Conservation (phyloP, 2,113 vertebrate genomes). For the Grus americana region DNA sequence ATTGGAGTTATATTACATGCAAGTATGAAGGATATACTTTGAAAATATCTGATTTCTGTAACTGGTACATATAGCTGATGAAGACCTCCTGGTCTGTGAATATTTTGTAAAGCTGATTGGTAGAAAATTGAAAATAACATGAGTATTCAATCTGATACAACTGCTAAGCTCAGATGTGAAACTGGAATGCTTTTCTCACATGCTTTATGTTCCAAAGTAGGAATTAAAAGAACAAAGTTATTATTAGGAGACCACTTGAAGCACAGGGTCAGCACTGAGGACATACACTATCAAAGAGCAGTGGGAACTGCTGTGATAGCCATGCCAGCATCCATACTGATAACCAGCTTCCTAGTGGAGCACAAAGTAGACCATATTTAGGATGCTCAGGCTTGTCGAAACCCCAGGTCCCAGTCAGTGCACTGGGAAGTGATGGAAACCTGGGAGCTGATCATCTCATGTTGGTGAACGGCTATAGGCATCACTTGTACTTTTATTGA, state of each 20-base stretch:
- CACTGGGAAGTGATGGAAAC: neutral
- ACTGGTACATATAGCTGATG: neutral
- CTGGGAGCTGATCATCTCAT: neutral
- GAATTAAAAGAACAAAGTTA: neutral
- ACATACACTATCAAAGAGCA: neutral
- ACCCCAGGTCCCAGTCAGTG: neutral
- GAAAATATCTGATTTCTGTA: neutral
- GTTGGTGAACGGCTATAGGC: neutral
- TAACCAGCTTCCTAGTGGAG: neutral
- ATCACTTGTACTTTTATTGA: neutral
- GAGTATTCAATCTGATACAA: neutral
- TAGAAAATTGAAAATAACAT: too few species aligned
- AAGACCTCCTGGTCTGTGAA: neutral
- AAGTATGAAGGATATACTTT: neutral
- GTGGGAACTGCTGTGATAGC: neutral
- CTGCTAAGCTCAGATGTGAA: neutral
- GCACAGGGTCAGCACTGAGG: neutral
- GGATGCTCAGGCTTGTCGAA: neutral
- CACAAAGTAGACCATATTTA: neutral
- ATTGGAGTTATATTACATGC: neutral
- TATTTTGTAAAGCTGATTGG: neutral
- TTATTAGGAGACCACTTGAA: neutral
- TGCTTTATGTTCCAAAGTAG: neutral
- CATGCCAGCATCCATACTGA: rapidly evolving
- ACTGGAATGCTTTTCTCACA: neutral